Evolutionary conservation across 2,113 vertebrate genomes (phyloP), one percentile per base, ranked within the genome.

Genomic region (Alosa alosa): DNA sequence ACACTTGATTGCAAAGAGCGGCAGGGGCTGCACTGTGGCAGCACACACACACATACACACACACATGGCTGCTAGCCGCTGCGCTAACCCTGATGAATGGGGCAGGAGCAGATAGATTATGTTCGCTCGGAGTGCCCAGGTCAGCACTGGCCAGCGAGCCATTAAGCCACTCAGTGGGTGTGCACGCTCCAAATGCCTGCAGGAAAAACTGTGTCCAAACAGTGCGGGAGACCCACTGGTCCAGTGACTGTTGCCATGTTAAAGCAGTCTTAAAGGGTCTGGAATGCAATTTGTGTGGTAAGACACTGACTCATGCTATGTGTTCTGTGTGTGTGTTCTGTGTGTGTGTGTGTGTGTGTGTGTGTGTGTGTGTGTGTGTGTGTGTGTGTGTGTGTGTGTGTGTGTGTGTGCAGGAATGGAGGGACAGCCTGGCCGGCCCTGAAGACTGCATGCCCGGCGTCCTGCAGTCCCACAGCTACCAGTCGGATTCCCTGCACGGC

Each of bases 391-490:
- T 86, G 44, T 81, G 13, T 82, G 6, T 87, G 81, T 88, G 22
- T 85, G 52, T 84, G 68, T 86, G 36, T 88, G 82, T 87, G 85
- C 87, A 95, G 95, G 95, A 95, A 91, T 94, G 94, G 93, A 95
- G 91, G 88, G 94, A 95, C 78, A 90, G 91, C 81, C 90, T 94
- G 5, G 91, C 92, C 1, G 93, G 91, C 84, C 92, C 94, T 0
- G 91, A 94, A 84, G 92, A 94, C 87, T 92, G 93, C 85, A 93
- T 92, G 17, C 93, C 93, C 13, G 93, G 90, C 25, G 92, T 90
- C n/a, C 91, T 93, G 57, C 91, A 93, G 85, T 93, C 94, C 50
- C 92, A 94, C 68, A 92, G 90, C 91, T 94, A 90, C 89, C 91
- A 92, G 41, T 92, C 92, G 0, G 92, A 94, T 86, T 94, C 93